These are phyloP conservation scores for Cepaea nemoralis DNA, from an alignment of 1,140 invertebrate genomes.

Conservation along the genomic window DNA sequence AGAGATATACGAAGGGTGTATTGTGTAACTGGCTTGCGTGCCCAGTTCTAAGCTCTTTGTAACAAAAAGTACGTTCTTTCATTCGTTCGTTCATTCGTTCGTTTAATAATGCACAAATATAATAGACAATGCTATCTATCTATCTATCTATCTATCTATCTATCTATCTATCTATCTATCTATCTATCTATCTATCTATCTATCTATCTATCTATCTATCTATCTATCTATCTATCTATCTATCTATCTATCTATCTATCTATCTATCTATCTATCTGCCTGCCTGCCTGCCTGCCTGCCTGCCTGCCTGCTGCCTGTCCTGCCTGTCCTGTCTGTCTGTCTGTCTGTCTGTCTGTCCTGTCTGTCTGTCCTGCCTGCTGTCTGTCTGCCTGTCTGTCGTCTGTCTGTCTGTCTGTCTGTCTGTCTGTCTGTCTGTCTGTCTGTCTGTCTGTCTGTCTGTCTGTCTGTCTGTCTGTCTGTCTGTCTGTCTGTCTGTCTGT, in stretches of 20 bases:
- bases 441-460: constrained; percentile 6
- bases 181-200: constrained; percentile 4
- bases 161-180: not conserved
- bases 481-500: constrained; percentile 18
- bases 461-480: constrained; percentile 20
- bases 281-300: not conserved
- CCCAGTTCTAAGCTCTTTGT: too few species aligned
- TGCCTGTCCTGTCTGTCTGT: not conserved
- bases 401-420: not conserved
- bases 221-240: constrained; percentile 12
- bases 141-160: constrained; percentile 5
- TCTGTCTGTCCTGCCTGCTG: too few species aligned
- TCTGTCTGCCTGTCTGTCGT: not conserved
- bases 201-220: constrained; percentile 26
- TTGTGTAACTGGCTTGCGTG: too few species aligned
- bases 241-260: constrained; percentile 24
- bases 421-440: constrained; percentile 2
- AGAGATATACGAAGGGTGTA: too few species aligned
- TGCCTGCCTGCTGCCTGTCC: not conserved
- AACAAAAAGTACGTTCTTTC: too few species aligned
- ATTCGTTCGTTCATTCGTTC: too few species aligned
- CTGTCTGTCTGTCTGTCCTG: too few species aligned
- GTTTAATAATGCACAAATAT: too few species aligned
- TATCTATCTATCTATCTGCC: not conserved
- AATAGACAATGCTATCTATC: not conserved